Percentiles rank a stretch among this genome's conserved stretches.
phyloP scores from a whole-genome alignment of 2,113 vertebrate species.

The Saguinus midas region DNA sequence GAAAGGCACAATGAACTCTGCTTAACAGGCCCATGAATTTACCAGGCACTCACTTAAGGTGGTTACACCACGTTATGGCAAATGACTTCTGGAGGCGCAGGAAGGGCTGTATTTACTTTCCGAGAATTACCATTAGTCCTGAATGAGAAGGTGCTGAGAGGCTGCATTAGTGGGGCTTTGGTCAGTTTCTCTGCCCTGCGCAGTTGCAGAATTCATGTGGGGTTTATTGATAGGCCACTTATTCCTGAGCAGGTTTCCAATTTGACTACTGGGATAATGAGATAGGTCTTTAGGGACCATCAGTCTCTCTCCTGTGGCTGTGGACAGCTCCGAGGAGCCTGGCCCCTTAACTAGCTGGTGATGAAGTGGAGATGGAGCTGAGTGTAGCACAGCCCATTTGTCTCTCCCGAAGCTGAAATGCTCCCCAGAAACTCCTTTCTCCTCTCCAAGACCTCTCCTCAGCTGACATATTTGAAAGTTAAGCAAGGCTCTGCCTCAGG shows the following conservation, averaged over 20 bases:
- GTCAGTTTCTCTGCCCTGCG: constrained; percentile 70
- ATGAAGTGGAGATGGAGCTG: constrained; percentile 8
- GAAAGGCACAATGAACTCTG: neutral
- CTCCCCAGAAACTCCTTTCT: accelerated
- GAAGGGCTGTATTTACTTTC: constrained; percentile 43
- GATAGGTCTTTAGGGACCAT: constrained; percentile 75
- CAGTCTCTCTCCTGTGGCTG: constrained; percentile 45
- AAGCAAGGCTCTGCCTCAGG: neutral
- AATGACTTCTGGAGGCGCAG: neutral
- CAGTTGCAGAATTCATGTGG: constrained; percentile 69
- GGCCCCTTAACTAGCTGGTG: constrained; percentile 64
- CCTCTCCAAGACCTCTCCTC: accelerated
- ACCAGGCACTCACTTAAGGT: constrained; percentile 30
- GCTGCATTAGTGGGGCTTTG: constrained; percentile 52
- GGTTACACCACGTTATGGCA: neutral
- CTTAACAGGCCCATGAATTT: constrained; percentile 7
- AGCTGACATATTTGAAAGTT: neutral
- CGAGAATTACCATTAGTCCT: constrained; percentile 4
- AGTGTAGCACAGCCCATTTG: neutral
- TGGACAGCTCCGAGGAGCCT: constrained; percentile 37
- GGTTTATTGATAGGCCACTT: constrained; percentile 74
- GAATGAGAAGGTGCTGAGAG: neutral
- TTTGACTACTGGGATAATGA: constrained; percentile 76
- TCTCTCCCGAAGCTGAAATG: accelerated
- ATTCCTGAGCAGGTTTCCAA: constrained; percentile 66